Evolutionary conservation across 2,888 invertebrate genomes (phyloP).

Genomic region (Pristionchus entomophagus): DNA sequence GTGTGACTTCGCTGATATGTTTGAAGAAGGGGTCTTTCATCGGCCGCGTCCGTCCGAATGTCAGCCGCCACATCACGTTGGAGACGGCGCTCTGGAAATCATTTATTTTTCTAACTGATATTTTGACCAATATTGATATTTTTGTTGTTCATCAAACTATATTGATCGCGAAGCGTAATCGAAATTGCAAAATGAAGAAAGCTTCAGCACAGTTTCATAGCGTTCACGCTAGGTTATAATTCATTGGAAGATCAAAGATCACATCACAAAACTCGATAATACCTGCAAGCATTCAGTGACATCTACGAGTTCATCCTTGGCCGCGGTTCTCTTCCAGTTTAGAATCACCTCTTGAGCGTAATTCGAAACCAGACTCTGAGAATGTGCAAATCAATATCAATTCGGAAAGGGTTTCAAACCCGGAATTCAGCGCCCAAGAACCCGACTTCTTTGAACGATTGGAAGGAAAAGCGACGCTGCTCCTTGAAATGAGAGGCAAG

Average conservation of each 20-base stretch:
- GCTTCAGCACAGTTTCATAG: no score
- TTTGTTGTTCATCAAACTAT: no score
- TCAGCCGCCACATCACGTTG: constrained; percentile 13
- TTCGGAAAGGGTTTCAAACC: not conserved
- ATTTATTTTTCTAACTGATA: no score
- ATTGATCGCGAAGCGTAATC: no score
- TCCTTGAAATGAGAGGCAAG: no score
- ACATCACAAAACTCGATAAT: not conserved
- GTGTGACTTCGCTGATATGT: not conserved
- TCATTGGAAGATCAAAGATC: not conserved
- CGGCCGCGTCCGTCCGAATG: not conserved
- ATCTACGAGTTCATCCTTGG: not conserved
- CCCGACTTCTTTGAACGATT: constrained; percentile 2
- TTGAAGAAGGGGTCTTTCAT: constrained; percentile 1
- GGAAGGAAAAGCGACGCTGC: constrained; percentile 20
- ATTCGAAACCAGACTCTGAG: not conserved
- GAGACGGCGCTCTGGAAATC: constrained; percentile 3
- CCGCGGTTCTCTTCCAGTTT: constrained; percentile 18
- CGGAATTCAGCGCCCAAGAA: not conserved
- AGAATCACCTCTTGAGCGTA: constrained; percentile 4
- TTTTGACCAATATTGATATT: no score
- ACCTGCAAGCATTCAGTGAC: not conserved
- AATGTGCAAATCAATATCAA: not conserved
- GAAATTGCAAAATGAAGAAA: no score
- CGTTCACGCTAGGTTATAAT: no score